These are phyloP conservation scores for Pandemis corylana DNA, from an alignment of 2,888 invertebrate species.

Conservation along the genomic window DNA sequence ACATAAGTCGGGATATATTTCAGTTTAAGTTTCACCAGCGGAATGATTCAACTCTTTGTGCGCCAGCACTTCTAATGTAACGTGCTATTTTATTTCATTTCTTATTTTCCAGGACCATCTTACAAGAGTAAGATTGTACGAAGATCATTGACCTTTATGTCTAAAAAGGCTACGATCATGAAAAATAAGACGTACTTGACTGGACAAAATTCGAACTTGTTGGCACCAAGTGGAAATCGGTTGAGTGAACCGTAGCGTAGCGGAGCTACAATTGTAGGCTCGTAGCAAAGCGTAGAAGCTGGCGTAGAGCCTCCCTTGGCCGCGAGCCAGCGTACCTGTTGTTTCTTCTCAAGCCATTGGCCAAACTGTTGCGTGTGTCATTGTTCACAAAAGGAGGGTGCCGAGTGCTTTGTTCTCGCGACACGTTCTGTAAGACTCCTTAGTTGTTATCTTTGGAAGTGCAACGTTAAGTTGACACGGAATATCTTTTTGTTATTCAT, in stretches of 20 bases:
- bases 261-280: slow-evolving; percentile 55
- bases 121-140: too few relatives aligned
- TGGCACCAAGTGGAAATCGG: slow-evolving; percentile 53
- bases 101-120: too few relatives aligned
- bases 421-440: not conserved
- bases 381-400: slow-evolving; percentile 17
- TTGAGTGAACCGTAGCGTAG: slow-evolving; percentile 57
- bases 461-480: not conserved
- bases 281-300: slow-evolving; percentile 61
- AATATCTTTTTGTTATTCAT: too few relatives aligned
- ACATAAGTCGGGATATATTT: too few relatives aligned
- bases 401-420: not conserved
- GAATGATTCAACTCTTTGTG: too few relatives aligned
- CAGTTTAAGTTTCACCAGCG: too few relatives aligned
- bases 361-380: slow-evolving; percentile 58
- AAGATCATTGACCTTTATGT: not conserved
- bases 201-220: slow-evolving; percentile 2
- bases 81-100: too few relatives aligned
- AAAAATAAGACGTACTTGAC: not conserved
- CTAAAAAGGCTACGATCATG: too few relatives aligned
- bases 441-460: not conserved
- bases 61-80: too few relatives aligned
- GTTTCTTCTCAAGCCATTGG: slow-evolving; percentile 62
- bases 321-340: slow-evolving; percentile 80
- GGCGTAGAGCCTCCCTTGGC: slow-evolving; percentile 62